Evolutionary conservation across 2,888 invertebrate species (phyloP), one percentile per base, ranked within the genome.

Genomic region (Caenorhabditis afra): DNA sequence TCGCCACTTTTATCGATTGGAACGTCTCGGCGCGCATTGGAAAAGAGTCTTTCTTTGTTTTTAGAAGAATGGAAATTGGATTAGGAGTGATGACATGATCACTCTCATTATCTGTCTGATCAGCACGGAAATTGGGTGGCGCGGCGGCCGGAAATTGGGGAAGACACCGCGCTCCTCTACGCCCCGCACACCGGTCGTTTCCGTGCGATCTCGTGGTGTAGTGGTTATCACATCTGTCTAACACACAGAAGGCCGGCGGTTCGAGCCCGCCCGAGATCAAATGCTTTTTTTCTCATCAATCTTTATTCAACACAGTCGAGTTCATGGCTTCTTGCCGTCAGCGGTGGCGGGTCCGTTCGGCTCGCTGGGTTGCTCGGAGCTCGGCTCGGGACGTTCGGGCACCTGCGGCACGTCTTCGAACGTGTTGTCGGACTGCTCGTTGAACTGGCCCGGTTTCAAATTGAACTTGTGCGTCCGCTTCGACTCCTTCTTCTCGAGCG

Each of bases 181-280:
- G 29, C 29, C 29, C 7, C 7, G 4, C 3, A 29, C 3, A 7
- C 3, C 29, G 29, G 29, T 7, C 29, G 29, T 7, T 5, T 3
- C 49, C 49, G 11, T 12, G 58, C 50, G 82, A 79, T 84, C 86
- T 84, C 86, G 86, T 86, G 86, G 86, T 86, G 86, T 86, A 86
- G 86, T 86, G 87, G 87, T 87, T 87, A 87, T 87, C 87, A 87
- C 87, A 84, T 87, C 86, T 85, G 87, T 86, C 87, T 87, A 87
- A 87, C 86, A 87, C 86, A 86, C 86, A 84, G 87, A 87, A 87
- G 87, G 87, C 83, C 87, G 87, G 84, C 85, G 86, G 87, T 87
- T 87, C 87, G 86, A 86, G 82, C 83, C 87, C 85, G 86, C 86
- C 87, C 86, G 87, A 85, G 85, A 85, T 87, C 86, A 85, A 65